Evolutionary conservation across 2,113 vertebrate species (phyloP), one percentile per base, ranked within the genome.

Genomic region (Procavia capensis): DNA sequence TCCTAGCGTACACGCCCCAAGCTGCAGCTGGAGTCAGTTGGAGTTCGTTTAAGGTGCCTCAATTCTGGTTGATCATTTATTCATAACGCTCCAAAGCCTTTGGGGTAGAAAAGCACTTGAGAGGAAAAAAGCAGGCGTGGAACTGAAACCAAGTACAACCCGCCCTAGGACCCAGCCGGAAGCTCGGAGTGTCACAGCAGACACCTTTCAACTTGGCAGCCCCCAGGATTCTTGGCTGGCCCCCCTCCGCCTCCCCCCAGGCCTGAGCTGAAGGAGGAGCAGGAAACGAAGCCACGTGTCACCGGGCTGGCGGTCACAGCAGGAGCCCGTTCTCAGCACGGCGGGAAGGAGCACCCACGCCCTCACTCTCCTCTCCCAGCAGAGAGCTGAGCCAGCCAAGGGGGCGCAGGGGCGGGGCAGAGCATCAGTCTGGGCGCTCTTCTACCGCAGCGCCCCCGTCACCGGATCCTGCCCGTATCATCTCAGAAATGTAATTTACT

Each of bases 121-220:
- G 91, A 95, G 85, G 85, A 54, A 57, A 66, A 91, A 95, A 90
- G 78, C 81, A 90, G 68, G 64, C 59, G 0, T 47, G 61, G 68
- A 96, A 54, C 66, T 36, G 84, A 82, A 88, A 97, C 94, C 66
- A 95, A 93, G 85, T 2, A 85, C 81, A 92, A 88, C 45, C 50
- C 34, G 81, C 47, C 50, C 47, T 34, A 8, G 70, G 45, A 50
- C 50, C 94, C 91, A 82, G 25, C 45, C 41, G 76, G 87, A 74
- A 91, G 75, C 79, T 43, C 3, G 0, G 9, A 64, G 80, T 2
- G 0, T 31, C 93, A n/a, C 75, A 27, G 4, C 57, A 94, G n/a
- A n/a, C 27, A 4, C 36, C 59, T 74, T 41, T 81, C 43, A 50
- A 82, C 85, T 16, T 0, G 0, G 47, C 85, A 85, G 50, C 63